Percentiles rank a stretch among this genome's conserved stretches.
Evolutionary conservation across 30 jellyfish, hydroid and myxozoan genomes (phyloP).

Genomic region (Clytia hemisphaerica): DNA sequence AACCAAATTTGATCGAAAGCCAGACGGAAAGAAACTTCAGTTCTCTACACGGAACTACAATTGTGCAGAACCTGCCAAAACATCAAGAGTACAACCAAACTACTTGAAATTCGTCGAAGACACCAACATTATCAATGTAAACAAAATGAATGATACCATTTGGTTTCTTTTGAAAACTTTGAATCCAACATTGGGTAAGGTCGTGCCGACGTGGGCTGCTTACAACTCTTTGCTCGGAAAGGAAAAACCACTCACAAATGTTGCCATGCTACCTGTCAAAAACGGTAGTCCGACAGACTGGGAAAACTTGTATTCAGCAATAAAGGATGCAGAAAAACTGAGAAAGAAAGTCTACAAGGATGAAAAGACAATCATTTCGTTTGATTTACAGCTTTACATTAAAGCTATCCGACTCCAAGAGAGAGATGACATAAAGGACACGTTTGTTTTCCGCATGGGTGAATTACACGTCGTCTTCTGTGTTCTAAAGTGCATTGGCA

Average conservation of each 20-base stretch:
- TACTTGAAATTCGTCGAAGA: too few relatives aligned
- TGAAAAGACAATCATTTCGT: neutral
- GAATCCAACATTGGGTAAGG: neutral
- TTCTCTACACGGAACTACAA: too few relatives aligned
- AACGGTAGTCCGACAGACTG: neutral
- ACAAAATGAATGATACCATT: neutral
- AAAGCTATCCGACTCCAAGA: neutral
- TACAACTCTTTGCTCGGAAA: neutral
- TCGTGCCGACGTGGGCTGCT: neutral
- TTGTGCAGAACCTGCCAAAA: too few relatives aligned
- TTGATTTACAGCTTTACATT: neutral
- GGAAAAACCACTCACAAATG: neutral
- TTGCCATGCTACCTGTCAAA: neutral
- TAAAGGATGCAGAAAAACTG: neutral
- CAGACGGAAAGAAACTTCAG: too few relatives aligned
- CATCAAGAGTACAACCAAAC: too few relatives aligned
- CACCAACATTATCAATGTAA: neutral
- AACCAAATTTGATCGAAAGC: too few relatives aligned
- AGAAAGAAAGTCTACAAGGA: neutral
- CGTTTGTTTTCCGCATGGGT: neutral
- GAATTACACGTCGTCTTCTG: neutral
- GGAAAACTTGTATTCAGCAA: neutral
- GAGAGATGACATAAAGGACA: neutral
- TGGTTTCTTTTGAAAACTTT: neutral
- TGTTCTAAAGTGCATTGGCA: conserved; percentile 6